Evolutionary conservation across 2,113 vertebrate species (phyloP), one percentile per base, ranked within the genome.

Genomic region (Lepus europaeus): DNA sequence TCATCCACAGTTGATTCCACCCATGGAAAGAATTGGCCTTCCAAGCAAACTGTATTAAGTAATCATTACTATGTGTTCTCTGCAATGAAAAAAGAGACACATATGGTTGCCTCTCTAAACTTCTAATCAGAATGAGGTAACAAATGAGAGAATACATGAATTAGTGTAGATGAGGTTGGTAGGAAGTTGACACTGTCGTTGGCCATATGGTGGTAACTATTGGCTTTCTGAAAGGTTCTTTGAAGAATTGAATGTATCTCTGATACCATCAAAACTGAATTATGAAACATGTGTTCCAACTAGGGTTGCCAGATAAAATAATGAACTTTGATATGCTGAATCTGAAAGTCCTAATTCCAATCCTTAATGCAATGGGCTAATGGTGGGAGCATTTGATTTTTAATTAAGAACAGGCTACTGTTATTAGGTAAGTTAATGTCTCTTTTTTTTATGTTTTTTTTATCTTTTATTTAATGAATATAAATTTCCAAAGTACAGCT

Each of bases 91-190:
- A 59, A 8, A 27, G 25, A 83, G 45, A 45, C 33, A 74, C 11
- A 11, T 59, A 68, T 3, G 63, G 8, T 73, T 39, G 25, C 33
- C 0, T 1, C 64, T 88, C 45, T 72, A 87, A 72, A 91, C 19
- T 36, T 66, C 10, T 78, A 87, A 79, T 36, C 59, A 88, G 78
- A 93, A 64, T 83, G 33, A 87, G 49, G 63, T 66, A 73, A 70
- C 61, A 87, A 31, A 68, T 33, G 22, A 64, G 33, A 73, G 8
- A 84, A 59, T 1, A 87, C 45, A 11, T 79, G 78, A 94, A 56
- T 61, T 66, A 8, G 70, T 64, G 2, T 17, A 8, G 6, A 29
- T 49, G 49, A 19, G 27, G 33, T 14, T 61, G 51, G 25, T 39
- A 0, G 56, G 13, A 68, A 72, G 70, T 23, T 89, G 16, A 16